Conservation (phyloP, 2,113 vertebrate species). For the Mesocricetus auratus region DNA sequence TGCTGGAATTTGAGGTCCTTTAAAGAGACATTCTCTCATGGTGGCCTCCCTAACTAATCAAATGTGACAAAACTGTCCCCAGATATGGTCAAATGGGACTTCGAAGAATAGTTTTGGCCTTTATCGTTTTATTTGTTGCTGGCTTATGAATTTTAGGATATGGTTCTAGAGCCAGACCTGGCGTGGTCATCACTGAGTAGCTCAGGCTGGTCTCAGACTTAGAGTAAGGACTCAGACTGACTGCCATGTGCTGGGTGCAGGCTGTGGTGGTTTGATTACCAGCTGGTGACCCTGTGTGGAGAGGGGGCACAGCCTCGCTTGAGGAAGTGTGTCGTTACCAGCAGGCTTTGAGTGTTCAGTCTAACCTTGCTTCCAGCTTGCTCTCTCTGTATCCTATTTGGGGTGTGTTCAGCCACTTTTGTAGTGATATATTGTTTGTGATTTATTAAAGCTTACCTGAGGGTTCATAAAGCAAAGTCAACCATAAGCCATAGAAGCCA, state of each 20-base stretch:
- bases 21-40: background rate
- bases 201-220: background rate
- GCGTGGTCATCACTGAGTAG: background rate
- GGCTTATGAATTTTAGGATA: background rate
- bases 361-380: background rate
- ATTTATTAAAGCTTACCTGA: no score
- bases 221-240: background rate
- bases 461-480: no score
- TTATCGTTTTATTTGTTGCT: background rate
- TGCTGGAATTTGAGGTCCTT: background rate
- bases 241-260: background rate
- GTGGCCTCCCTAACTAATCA: background rate
- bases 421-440: no score
- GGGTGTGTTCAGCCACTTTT: background rate
- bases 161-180: background rate
- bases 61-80: background rate
- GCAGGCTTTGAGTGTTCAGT: background rate
- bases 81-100: background rate
- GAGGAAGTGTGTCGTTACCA: background rate
- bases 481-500: no score
- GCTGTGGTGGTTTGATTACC: background rate
- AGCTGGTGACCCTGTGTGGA: background rate
- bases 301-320: background rate
- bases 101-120: background rate
- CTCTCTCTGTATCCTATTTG: background rate